Conservation (phyloP, 2,888 invertebrate species). For the Pseudolycoriella hygida region DNA sequence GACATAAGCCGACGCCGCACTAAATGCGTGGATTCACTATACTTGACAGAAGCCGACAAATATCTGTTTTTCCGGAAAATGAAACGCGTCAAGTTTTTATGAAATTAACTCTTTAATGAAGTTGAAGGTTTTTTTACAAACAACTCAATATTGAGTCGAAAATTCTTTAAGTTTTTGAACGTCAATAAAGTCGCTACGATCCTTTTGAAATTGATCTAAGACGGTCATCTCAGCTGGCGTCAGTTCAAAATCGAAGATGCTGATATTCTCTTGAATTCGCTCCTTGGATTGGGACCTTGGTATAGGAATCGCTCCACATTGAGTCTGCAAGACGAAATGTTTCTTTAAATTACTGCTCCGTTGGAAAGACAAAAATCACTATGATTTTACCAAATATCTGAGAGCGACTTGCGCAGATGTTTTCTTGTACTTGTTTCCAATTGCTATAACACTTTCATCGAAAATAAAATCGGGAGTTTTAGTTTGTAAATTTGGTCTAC, state of each 20-base stretch:
- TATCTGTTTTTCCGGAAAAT: too few relatives aligned
- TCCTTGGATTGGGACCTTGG: slow-evolving; percentile 35
- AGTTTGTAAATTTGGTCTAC: slow-evolving; percentile 30
- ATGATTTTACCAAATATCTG: slow-evolving; percentile 35
- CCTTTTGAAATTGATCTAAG: slow-evolving; percentile 35
- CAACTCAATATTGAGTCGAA: too few relatives aligned
- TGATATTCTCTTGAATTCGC: slow-evolving; percentile 34
- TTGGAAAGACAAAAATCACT: neutral
- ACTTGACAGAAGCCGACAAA: too few relatives aligned
- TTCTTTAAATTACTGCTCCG: neutral
- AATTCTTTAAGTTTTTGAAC: too few relatives aligned
- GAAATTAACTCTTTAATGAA: too few relatives aligned
- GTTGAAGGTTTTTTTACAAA: too few relatives aligned
- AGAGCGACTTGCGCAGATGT: slow-evolving; percentile 42
- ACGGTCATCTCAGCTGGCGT: slow-evolving; percentile 31
- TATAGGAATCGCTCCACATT: slow-evolving; percentile 35
- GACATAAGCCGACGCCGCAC: too few relatives aligned
- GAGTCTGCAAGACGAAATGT: slow-evolving; percentile 15
- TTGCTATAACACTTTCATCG: slow-evolving; percentile 28
- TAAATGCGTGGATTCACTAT: too few relatives aligned
- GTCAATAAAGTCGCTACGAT: too few relatives aligned
- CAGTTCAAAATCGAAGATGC: slow-evolving; percentile 38
- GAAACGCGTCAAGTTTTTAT: too few relatives aligned
- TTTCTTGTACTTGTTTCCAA: slow-evolving; percentile 40
- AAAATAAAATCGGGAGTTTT: slow-evolving; percentile 30